Base-by-base conservation (phyloP, 2,113 vertebrate species). In the Aphelocoma coerulescens region DNA sequence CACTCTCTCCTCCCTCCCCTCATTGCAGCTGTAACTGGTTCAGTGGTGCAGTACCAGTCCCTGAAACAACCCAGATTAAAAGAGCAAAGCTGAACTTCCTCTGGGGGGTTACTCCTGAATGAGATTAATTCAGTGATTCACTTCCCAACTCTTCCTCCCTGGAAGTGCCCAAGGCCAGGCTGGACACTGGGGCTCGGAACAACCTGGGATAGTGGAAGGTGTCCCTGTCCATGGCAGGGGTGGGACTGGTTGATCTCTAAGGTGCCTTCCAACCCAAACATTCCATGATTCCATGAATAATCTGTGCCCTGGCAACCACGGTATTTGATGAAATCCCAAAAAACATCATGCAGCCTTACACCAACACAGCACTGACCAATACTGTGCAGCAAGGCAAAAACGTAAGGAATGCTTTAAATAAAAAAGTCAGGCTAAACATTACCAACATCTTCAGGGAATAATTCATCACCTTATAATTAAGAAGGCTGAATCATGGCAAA, bases 151-250 rank as follows among this genome's bases (percentile, higher is more conserved):
- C 41, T 27, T 74, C 67, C 67, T n/a, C 79, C 41, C 54, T 35
- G 30, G 52, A 0, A 35, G 22, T 44, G 59, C 0, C 43, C 68
- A 33, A 33, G 35, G 43, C 6, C 67, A 65, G 68, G 37, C 0
- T 73, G 67, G 49, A 22, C 0, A 0, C 4, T 43, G 41, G 39
- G 41, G 28, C 10, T n/a, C 3, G 57, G 58, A 65, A 27, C 18
- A 9, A 0, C 23, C 37, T 66, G 52, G 37, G 33, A 12, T 0
- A 11, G 32, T 2, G 76, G 44, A 0, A 89, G 23, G 22, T 37
- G 44, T n/a, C 44, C 37, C 37, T 66, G 44, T 7, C 18, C 33
- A 10, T 8, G 28, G 44, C 15, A 51, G 22, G 20, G 41, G 10
- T n/a, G 30, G 30, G 0, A 48, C 26, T 32, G 9, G 33, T 46